These are phyloP conservation scores for Epinephelus moara DNA, from an alignment of 2,113 vertebrate genomes.

Conservation along the genomic window DNA sequence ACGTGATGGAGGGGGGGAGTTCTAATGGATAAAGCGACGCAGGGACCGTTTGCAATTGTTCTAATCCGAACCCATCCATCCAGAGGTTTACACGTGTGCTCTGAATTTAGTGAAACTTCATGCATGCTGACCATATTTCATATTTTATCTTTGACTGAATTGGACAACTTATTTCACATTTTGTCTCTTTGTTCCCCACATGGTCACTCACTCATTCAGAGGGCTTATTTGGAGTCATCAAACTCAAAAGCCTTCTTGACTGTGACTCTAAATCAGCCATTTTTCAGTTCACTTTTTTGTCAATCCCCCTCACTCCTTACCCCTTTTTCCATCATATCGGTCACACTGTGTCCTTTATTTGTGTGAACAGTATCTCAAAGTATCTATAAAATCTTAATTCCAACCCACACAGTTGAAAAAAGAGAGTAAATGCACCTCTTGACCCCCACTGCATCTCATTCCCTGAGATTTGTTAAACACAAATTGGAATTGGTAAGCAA, in stretches of 20 bases:
- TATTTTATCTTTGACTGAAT: conserved; percentile 1
- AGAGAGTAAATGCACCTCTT: conserved; percentile 42
- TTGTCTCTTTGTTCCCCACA: neutral
- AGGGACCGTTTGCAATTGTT: conserved; percentile 1
- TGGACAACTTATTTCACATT: neutral
- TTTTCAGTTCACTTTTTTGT: neutral
- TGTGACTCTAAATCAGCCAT: neutral
- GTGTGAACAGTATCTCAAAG: conserved; percentile 23
- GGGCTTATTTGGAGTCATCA: neutral
- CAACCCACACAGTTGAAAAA: conserved; percentile 4
- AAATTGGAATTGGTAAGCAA: conserved; percentile 56
- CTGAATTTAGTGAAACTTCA: neutral
- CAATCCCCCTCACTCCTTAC: neutral
- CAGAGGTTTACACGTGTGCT: neutral
- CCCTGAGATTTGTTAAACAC: conserved; percentile 43
- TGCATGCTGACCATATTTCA: neutral
- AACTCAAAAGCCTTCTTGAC: neutral
- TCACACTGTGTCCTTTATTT: conserved; percentile 20
- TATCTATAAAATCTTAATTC: conserved; percentile 51
- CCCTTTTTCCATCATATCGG: neutral
- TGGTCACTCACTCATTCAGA: neutral
- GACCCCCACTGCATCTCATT: conserved; percentile 47
- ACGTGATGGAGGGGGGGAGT: conserved; percentile 9
- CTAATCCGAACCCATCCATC: neutral
- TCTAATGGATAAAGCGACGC: conserved; percentile 24